These are phyloP conservation scores for Zaprionus taronus DNA, from an alignment of 1,140 invertebrate genomes.

Conservation along the genomic window DNA sequence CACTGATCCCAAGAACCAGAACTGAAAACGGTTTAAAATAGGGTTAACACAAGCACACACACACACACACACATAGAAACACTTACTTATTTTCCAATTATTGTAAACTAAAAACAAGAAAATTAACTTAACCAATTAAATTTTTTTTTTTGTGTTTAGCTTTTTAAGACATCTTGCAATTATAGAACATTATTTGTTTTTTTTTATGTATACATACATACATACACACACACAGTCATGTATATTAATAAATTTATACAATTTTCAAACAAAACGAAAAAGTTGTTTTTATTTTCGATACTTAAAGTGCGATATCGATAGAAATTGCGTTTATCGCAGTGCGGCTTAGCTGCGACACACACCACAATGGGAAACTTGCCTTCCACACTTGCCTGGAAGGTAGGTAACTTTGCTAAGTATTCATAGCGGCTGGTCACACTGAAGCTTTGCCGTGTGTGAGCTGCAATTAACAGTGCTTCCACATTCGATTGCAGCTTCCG, in stretches of 20 bases:
- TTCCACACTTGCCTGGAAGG: neutral
- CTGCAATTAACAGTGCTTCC: slow-evolving; percentile 30
- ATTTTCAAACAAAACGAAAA: slow-evolving; percentile 28
- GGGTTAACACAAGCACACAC: slow-evolving; percentile 12
- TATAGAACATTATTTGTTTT: slow-evolving; percentile 54
- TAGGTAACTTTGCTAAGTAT: neutral
- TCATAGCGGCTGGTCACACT: neutral
- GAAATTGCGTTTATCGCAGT: neutral
- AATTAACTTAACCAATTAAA: slow-evolving; percentile 20
- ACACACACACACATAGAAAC: neutral
- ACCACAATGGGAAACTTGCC: neutral
- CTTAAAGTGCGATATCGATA: too few relatives aligned
- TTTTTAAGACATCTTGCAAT: slow-evolving; percentile 44
- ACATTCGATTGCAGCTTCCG: slow-evolving; percentile 42
- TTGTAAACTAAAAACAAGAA: slow-evolving; percentile 26
- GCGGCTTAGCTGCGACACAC: slow-evolving; percentile 9
- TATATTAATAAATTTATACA: slow-evolving; percentile 77
- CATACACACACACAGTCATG: slow-evolving; percentile 32
- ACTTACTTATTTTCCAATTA: slow-evolving; percentile 19
- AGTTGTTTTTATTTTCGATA: neutral
- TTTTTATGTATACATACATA: slow-evolving; percentile 41
- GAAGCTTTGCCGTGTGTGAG: slow-evolving; percentile 33
- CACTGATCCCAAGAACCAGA: slow-evolving; percentile 47
- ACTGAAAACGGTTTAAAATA: slow-evolving; percentile 50
- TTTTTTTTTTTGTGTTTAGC: slow-evolving; percentile 49